phyloP scores from a whole-genome alignment of 1,140 invertebrate genomes.

The Drosophila sp. region DNA sequence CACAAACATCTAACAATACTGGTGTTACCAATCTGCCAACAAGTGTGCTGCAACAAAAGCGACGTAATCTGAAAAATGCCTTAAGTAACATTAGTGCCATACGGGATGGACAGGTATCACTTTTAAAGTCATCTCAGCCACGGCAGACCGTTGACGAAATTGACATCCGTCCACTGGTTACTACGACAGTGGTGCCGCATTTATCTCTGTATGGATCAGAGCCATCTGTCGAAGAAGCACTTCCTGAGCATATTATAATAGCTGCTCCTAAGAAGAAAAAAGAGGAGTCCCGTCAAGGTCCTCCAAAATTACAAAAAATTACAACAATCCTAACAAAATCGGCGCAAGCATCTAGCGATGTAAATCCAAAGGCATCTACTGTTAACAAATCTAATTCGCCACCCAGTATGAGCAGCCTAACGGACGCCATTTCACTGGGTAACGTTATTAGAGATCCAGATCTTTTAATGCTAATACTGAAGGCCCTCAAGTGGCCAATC shows the following conservation, averaged over 20 bases:
- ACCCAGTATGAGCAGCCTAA: slow-evolving; percentile 55
- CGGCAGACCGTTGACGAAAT: slow-evolving; percentile 21
- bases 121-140: slow-evolving; percentile 67
- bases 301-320: slow-evolving; percentile 39
- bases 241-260: slow-evolving; percentile 78
- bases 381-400: slow-evolving; percentile 25
- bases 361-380: neutral
- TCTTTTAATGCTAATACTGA: slow-evolving; percentile 78
- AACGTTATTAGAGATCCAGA: slow-evolving; percentile 77
- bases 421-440: slow-evolving; percentile 73
- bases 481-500: slow-evolving; percentile 80
- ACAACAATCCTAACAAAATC: slow-evolving; percentile 16
- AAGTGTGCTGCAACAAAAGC: slow-evolving; percentile 73
- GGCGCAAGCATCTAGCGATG: slow-evolving; percentile 1
- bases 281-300: slow-evolving; percentile 40
- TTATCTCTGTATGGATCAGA: slow-evolving; percentile 52
- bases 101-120: slow-evolving; percentile 72
- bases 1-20: neutral
- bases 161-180: slow-evolving; percentile 46
- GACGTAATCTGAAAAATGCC: slow-evolving; percentile 72
- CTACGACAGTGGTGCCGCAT: slow-evolving; percentile 66
- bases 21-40: slow-evolving; percentile 53
- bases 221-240: slow-evolving; percentile 63
- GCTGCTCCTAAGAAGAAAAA: slow-evolving; percentile 76
- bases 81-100: slow-evolving; percentile 73